These are phyloP conservation scores for Diplazon laetatorius DNA, from an alignment of 2,888 invertebrate genomes.

Conservation along the genomic window DNA sequence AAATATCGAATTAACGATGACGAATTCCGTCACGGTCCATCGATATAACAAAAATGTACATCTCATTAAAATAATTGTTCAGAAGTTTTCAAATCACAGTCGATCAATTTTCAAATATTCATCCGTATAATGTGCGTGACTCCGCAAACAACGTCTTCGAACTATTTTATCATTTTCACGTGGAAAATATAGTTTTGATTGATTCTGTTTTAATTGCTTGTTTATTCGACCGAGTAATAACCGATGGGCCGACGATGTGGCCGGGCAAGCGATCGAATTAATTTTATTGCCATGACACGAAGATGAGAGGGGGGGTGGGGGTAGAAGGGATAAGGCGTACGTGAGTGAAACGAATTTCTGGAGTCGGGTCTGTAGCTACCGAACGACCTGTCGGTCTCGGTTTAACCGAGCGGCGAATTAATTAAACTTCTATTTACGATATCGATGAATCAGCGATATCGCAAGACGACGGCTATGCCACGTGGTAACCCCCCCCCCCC, in stretches of 20 bases:
- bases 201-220: constrained; percentile 51
- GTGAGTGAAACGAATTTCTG: constrained; percentile 58
- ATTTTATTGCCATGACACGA: constrained; percentile 57
- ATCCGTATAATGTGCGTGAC: neutral
- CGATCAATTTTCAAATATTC: constrained; percentile 1
- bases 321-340: too few species aligned
- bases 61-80: neutral
- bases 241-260: constrained; percentile 13
- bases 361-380: constrained; percentile 27
- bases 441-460: constrained; percentile 81
- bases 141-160: neutral
- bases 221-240: constrained; percentile 40
- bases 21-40: neutral
- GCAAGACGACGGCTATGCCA: constrained; percentile 52
- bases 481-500: constrained; percentile 34
- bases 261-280: constrained; percentile 47
- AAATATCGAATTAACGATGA: neutral
- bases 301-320: constrained; percentile 13
- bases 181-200: constrained; percentile 29
- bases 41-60: neutral
- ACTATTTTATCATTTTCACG: neutral
- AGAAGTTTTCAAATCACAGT: neutral
- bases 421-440: constrained; percentile 82
- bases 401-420: constrained; percentile 81
- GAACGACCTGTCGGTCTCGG: constrained; percentile 76